These are phyloP conservation scores for Clepsis dumicolana DNA, from an alignment of 2,888 invertebrate species.

Conservation along the genomic window DNA sequence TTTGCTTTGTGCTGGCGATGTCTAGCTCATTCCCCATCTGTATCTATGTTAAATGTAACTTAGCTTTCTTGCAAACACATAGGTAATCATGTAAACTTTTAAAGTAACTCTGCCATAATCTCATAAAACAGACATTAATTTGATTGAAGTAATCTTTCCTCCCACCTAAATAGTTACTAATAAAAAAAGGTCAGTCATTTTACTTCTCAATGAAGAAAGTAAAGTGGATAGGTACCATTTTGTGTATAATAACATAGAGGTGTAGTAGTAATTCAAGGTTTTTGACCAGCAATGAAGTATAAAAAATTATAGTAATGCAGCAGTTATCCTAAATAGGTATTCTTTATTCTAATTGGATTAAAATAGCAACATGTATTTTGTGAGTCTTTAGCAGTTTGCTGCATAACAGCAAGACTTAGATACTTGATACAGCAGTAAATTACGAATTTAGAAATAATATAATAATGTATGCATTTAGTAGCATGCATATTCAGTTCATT, in stretches of 20 bases:
- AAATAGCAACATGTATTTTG: neutral
- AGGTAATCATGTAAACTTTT: neutral
- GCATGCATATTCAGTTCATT: too few species aligned
- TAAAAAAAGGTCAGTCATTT: neutral
- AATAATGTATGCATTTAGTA: neutral
- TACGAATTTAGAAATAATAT: neutral
- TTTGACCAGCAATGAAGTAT: neutral
- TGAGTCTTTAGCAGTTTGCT: neutral
- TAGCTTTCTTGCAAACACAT: neutral
- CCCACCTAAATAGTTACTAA: neutral
- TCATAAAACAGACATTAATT: neutral
- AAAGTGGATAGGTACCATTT: neutral
- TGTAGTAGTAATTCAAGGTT: neutral
- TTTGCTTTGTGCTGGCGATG: constrained; percentile 6
- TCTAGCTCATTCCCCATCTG: constrained; percentile 10
- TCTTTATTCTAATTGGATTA: neutral
- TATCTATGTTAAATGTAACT: constrained; percentile 10
- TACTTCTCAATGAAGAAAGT: neutral
- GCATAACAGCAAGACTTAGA: neutral
- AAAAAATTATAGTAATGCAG: constrained; percentile 3
- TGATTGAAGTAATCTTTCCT: neutral
- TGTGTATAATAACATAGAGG: neutral
- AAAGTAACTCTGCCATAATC: neutral
- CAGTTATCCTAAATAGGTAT: neutral
- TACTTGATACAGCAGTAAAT: neutral